Evolutionary conservation across 2,113 vertebrate species (phyloP), one percentile per base, ranked within the genome.

Genomic region (Onychostoma macrolepis): DNA sequence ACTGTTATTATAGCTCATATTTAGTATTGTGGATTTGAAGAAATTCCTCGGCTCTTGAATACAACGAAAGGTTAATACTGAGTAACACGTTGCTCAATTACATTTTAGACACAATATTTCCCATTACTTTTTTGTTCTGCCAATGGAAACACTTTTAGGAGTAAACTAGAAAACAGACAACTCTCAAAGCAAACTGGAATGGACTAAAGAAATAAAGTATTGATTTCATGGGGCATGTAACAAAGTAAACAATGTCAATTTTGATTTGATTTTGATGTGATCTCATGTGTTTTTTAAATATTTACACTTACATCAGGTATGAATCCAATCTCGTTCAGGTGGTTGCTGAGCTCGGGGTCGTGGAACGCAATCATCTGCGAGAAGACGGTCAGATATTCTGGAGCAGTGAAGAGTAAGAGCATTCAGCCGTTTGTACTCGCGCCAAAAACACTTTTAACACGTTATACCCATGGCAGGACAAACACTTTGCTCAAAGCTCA

Each of bases 311-410:
- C 98, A 87, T 99, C 98, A 90, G 98, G 98, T 91, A 99, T 99
- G 92, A 99, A 99, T 69, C 98, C 98, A 89, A 99, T 99, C 92
- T 99, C 97, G 89, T 99, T 99, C 79, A 99, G 97, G 92, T 99
- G 98, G 92, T 99, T 99, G 94, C 97, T 99, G 81, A 99, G 95
- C 93, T 99, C 98, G 6, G 98, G 98, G 93, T 99, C 98, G 48
- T 99, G 98, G 94, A 99, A 99, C 38, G 98, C 97, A 88, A 99
- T 99, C 97, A 99, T 98, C 93, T 99, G 98, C 88, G 98, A 99
- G 94, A 99, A 99, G 85, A 99, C 98, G 0, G 97, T 98, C 94
- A 99, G 94, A 91, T 99, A 99, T 90, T 99, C 98, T 99, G 95
- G 90, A 93, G 93, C 41, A 87, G 10, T 33, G 89, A 56, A 87